These are phyloP conservation scores for Tribolium freemani DNA, from an alignment of 2,888 invertebrate genomes.

Conservation along the genomic window DNA sequence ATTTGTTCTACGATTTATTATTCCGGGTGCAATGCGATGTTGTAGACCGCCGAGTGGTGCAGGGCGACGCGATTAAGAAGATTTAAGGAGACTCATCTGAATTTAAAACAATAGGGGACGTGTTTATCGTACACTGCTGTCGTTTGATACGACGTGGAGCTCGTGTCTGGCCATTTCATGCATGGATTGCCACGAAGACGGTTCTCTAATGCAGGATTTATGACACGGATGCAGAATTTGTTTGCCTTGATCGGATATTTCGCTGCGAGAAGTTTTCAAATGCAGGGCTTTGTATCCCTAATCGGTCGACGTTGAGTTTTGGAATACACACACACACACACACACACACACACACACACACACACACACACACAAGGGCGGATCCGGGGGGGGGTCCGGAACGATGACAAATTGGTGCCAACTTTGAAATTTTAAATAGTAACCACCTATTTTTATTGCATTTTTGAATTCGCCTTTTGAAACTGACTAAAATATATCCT, in stretches of 20 bases:
- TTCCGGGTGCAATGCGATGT: constrained; percentile 11
- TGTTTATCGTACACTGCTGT: constrained; percentile 30
- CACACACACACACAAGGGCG: too few species aligned
- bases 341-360: too few species aligned
- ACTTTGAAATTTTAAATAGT: too few species aligned
- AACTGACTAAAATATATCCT: too few species aligned
- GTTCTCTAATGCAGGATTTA: constrained; percentile 32
- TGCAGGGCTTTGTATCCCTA: not conserved
- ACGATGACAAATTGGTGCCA: too few species aligned
- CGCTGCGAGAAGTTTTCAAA: not conserved
- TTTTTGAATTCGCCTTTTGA: too few species aligned
- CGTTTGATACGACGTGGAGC: constrained; percentile 28
- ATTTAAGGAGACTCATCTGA: constrained; percentile 27
- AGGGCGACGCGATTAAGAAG: constrained; percentile 23
- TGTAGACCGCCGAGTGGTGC: constrained; percentile 7
- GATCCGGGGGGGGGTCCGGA: too few species aligned
- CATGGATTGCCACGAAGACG: constrained; percentile 25
- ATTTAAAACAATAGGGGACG: constrained; percentile 41
- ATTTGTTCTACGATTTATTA: constrained; percentile 25
- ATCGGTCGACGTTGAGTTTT: not conserved
- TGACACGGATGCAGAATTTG: not conserved
- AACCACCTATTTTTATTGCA: too few species aligned
- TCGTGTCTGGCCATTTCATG: constrained; percentile 39
- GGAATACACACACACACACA: too few species aligned
- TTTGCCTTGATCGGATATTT: not conserved